Evolutionary conservation across 2,113 vertebrate genomes (phyloP).

Genomic region (Clupea harengus): DNA sequence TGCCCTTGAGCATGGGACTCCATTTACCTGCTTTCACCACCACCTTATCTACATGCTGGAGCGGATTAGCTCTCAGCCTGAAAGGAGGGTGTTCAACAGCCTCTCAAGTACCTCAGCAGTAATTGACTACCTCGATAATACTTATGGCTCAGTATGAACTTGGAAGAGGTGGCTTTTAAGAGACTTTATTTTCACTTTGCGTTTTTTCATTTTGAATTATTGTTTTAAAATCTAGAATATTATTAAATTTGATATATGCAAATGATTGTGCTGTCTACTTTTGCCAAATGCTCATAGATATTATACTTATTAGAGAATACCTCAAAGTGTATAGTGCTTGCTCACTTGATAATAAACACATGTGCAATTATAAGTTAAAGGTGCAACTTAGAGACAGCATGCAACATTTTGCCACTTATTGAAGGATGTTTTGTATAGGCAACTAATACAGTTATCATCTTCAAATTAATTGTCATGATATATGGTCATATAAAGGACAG

Average conservation of each 20-base stretch:
- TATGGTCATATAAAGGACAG: no score
- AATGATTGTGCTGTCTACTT: not conserved
- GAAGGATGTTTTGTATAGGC: no score
- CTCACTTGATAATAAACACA: no score
- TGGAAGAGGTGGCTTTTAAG: not conserved
- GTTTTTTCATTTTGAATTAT: not conserved
- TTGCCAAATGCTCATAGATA: not conserved
- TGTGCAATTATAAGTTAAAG: no score
- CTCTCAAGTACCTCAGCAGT: constrained; percentile 93
- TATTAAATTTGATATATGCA: not conserved
- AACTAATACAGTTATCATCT: no score
- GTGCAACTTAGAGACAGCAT: no score
- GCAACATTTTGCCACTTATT: no score
- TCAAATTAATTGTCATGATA: no score
- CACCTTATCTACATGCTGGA: constrained; percentile 99
- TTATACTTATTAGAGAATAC: no score
- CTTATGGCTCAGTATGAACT: constrained; percentile 69
- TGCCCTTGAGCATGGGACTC: constrained; percentile 86
- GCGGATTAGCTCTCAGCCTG: constrained; percentile 88
- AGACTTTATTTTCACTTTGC: not conserved
- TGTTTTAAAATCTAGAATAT: not conserved
- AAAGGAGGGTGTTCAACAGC: constrained; percentile 89
- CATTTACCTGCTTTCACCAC: constrained; percentile 93
- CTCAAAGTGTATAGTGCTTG: no score
- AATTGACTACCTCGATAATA: constrained; percentile 85